Evolutionary conservation across 2,797 vertebrate species (phyloP).

Genomic region (Schizopygopsis pylzovi): DNA sequence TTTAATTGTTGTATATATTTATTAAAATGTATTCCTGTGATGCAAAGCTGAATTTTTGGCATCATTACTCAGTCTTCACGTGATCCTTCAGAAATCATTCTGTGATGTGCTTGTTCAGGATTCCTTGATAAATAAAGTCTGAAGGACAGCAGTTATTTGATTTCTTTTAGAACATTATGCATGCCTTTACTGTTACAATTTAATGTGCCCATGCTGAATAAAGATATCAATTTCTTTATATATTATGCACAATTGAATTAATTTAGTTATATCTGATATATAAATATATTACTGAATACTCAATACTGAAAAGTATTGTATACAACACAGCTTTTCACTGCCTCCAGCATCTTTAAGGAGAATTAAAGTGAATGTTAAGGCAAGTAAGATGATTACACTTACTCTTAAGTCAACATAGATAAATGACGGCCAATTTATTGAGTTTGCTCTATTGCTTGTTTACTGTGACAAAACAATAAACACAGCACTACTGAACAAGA

Average conservation of each 20-base stretch:
- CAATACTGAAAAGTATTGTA: neutral
- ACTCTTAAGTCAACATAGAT: neutral
- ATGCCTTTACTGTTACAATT: neutral
- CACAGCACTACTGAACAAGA: constrained; percentile 11
- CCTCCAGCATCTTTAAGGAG: neutral
- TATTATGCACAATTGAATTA: neutral
- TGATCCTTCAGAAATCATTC: neutral
- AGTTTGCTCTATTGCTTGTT: neutral
- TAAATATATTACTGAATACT: neutral
- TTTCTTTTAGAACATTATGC: neutral
- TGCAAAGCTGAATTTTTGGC: neutral
- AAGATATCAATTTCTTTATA: neutral
- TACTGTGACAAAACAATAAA: constrained; percentile 6
- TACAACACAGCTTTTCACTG: neutral
- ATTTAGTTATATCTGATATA: neutral
- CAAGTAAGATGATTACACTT: constrained; percentile 6
- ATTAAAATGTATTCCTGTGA: neutral
- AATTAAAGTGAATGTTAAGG: neutral
- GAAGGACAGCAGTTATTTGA: neutral
- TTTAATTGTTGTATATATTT: neutral
- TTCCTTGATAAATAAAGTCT: neutral
- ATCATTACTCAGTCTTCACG: neutral
- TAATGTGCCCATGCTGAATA: neutral
- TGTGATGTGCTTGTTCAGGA: neutral
- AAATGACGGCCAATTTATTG: neutral